phyloP scores from a whole-genome alignment of 1,140 invertebrate species.

The Octopus bimaculoides region DNA sequence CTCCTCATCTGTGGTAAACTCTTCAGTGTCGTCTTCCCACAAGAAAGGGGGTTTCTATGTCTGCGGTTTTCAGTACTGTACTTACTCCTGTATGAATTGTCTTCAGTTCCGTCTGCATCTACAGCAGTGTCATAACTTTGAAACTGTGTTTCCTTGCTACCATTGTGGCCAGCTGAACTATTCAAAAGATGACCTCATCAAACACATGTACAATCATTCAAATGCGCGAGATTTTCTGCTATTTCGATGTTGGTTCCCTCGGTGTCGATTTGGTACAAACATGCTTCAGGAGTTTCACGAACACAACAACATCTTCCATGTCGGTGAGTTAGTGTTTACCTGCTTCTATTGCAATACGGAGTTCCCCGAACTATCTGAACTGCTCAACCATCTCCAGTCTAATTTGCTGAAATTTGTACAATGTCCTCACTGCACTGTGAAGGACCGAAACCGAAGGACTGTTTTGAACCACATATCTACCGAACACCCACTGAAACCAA shows the following conservation, averaged over 20 bases:
- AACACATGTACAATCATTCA: conserved; percentile 38
- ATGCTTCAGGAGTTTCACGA: conserved; percentile 33
- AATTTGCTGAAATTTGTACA: conserved; percentile 41
- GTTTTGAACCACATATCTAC: conserved; percentile 37
- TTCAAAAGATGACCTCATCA: conserved; percentile 35
- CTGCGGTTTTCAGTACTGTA: conserved; percentile 38
- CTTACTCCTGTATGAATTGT: conserved; percentile 33
- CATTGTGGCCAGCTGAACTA: conserved; percentile 37
- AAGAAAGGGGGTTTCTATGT: conserved; percentile 30
- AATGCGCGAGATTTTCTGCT: conserved; percentile 25
- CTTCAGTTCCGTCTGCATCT: conserved; percentile 36
- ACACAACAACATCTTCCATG: conserved; percentile 34
- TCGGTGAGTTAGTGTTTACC: conserved; percentile 21
- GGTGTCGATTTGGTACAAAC: conserved; percentile 38
- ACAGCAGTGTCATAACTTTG: conserved; percentile 25
- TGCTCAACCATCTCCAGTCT: conserved; percentile 34
- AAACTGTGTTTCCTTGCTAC: conserved; percentile 32
- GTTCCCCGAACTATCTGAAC: conserved; percentile 22
- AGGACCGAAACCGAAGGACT: conserved; percentile 33
- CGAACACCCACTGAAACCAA: conserved; percentile 39
- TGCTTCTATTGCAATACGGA: conserved; percentile 35
- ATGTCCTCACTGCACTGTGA: conserved; percentile 41
- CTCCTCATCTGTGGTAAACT: neutral
- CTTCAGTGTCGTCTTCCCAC: neutral
- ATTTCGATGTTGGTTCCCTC: conserved; percentile 32